Evolutionary conservation across 2,113 vertebrate genomes (phyloP).

Genomic region (Leucosticte australis): DNA sequence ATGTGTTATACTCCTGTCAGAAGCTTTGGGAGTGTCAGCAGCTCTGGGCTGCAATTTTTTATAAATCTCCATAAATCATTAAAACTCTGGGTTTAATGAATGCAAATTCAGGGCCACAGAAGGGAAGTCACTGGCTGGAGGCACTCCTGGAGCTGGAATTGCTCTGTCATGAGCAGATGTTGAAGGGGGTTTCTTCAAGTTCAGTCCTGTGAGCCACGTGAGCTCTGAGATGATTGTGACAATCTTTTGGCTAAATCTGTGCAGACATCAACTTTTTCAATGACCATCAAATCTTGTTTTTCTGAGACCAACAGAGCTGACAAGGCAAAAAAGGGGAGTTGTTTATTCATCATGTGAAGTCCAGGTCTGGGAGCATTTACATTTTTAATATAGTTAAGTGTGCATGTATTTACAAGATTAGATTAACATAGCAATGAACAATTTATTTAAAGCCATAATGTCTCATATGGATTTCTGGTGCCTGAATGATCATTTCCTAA

Average conservation of each 20-base stretch:
- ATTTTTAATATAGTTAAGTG: slow-evolving; percentile 36
- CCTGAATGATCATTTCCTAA: neutral
- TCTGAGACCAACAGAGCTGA: neutral
- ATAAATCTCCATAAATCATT: slow-evolving; percentile 28
- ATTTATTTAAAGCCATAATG: slow-evolving; percentile 3
- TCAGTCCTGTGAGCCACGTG: neutral
- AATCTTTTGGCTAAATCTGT: neutral
- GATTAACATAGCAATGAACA: neutral
- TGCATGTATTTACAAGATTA: neutral
- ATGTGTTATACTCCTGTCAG: neutral
- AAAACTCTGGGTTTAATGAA: slow-evolving; percentile 12
- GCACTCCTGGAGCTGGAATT: neutral
- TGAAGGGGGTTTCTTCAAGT: neutral
- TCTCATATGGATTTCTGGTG: neutral
- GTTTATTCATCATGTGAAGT: neutral
- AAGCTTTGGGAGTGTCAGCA: slow-evolving; percentile 4
- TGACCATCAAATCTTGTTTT: neutral
- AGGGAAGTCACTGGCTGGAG: neutral
- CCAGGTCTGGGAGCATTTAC: neutral
- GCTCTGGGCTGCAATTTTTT: neutral
- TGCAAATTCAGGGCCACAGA: neutral
- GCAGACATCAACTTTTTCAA: neutral
- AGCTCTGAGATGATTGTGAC: neutral
- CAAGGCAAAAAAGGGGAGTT: neutral
- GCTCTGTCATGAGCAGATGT: neutral